Evolutionary conservation across 2,888 invertebrate genomes (phyloP), one percentile per base, ranked within the genome.

Genomic region (Rosalia funebris): DNA sequence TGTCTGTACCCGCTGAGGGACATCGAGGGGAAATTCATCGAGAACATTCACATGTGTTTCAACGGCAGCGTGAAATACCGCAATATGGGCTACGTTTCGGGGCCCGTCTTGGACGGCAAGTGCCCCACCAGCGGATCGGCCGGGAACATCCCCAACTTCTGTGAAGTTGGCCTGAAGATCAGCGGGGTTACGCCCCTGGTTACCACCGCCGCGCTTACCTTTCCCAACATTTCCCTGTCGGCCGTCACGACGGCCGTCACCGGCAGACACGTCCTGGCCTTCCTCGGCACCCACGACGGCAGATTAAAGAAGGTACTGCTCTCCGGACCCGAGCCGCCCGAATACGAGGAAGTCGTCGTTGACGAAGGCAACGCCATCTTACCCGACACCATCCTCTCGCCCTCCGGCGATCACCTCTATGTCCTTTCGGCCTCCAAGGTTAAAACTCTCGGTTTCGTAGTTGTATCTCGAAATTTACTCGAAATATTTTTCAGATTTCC

Each of bases 41-140:
- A 96, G 81, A 98, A 98, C 83, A 96, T 98, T 73, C 96, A 96
- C 80, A 92, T 95, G 89, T 98, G 98, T 83, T 97, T 97, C 80
- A 94, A 96, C 82, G 97, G 97, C 25, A 93, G 92, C 72, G 93
- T 93, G 70, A 94, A 93, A 78, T 93, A 95, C 78, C 89, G 97
- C 45, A 95, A 92, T 77, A 91, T 93, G 89, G 95, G 91, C 14
- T 95, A 94, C 81, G 91, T 94, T 79, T 96, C 94, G 65, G 94
- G 94, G 7, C 91, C 92, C 73, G 93, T 96, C 73, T 89, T 93
- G 74, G 94, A 95, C 83, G 95, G 95, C 16, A 91, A 93, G 79
- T 96, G 96, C 83, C 95, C 95, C 14, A 88, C 88, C 77, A 92
- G 91, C 50, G 94, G 95, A 70, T 90, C 91, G 19, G 90, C 93